phyloP scores from a whole-genome alignment of 1,140 invertebrate species.

The Oppia nitens region DNA sequence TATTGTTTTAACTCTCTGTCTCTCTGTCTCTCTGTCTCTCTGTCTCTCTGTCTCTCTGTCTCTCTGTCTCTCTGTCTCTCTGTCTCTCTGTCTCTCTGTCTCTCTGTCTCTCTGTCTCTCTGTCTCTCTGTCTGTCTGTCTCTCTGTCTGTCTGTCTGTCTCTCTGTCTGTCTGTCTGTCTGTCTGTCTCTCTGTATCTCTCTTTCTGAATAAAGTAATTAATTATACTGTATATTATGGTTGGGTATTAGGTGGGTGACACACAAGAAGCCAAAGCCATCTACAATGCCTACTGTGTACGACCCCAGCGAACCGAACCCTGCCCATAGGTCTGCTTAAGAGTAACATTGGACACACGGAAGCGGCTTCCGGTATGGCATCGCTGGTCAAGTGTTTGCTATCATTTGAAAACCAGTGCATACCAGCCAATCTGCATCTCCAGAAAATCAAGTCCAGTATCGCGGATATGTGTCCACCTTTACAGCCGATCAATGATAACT shows the following conservation, averaged over 20 bases:
- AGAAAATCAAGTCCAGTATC: conserved; percentile 68
- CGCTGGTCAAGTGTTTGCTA: conserved; percentile 67
- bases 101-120: no score
- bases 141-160: no score
- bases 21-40: no score
- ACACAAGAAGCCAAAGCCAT: conserved; percentile 90
- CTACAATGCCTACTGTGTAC: conserved; percentile 64
- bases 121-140: no score
- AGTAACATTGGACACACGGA: conserved; percentile 85
- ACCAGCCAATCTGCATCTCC: conserved; percentile 75
- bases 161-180: no score
- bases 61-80: no score
- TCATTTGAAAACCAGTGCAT: conserved; percentile 72
- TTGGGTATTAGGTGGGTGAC: conserved; percentile 79
- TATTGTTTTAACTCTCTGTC: no score
- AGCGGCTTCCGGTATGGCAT: conserved; percentile 62
- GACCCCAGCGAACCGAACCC: conserved; percentile 51
- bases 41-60: no score
- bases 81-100: no score
- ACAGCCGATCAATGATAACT: conserved; percentile 12
- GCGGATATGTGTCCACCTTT: conserved; percentile 47
- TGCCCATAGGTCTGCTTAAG: conserved; percentile 73
- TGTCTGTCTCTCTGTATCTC: no score
- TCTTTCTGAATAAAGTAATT: no score
- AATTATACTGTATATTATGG: no score